Percentiles rank a stretch among this genome's conserved stretches.
Evolutionary conservation across 2,797 vertebrate species (phyloP).

Genomic region (Aeoliscus strigatus): DNA sequence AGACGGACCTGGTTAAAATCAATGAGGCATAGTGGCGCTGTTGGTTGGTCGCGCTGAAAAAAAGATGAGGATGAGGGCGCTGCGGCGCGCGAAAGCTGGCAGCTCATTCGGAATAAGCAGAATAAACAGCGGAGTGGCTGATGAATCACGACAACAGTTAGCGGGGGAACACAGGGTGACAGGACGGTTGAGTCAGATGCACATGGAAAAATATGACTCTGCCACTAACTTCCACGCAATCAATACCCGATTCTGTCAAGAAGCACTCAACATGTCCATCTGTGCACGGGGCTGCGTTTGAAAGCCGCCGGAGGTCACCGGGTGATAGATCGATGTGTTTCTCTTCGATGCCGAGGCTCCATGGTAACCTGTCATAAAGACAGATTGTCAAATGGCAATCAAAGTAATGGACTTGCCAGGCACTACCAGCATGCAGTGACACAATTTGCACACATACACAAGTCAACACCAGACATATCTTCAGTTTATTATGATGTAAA

Average conservation of each 20-base stretch:
- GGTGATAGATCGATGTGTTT: conserved; percentile 76
- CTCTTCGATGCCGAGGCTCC: conserved; percentile 66
- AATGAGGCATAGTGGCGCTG: conserved; percentile 44
- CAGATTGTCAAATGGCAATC: conserved; percentile 76
- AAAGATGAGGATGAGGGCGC: conserved; percentile 24
- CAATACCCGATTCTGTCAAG: conserved; percentile 71
- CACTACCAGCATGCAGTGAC: conserved; percentile 46
- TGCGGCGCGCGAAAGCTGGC: conserved; percentile 32
- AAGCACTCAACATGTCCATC: conserved; percentile 73
- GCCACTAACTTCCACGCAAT: conserved; percentile 73
- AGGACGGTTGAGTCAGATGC: conserved; percentile 49
- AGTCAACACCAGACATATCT: conserved; percentile 37
- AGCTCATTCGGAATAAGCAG: conserved; percentile 35
- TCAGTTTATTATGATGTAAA: conserved; percentile 48
- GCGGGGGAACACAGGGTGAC: conserved; percentile 39
- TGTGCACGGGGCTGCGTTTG: conserved; percentile 62
- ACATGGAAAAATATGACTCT: conserved; percentile 64
- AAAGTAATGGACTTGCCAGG: conserved; percentile 70
- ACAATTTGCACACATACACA: conserved; percentile 20
- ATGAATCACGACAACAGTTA: conserved; percentile 66
- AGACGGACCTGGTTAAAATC: conserved; percentile 46
- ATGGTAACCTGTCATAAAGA: conserved; percentile 74
- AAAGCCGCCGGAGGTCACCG: conserved; percentile 69
- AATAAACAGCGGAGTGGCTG: conserved; percentile 47
- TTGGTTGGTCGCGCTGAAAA: conserved; percentile 34